A percentile compares a stretch with the other conserved stretches of the same genome.
Conservation (phyloP, 2,113 vertebrate species). For the Gambusia affinis region DNA sequence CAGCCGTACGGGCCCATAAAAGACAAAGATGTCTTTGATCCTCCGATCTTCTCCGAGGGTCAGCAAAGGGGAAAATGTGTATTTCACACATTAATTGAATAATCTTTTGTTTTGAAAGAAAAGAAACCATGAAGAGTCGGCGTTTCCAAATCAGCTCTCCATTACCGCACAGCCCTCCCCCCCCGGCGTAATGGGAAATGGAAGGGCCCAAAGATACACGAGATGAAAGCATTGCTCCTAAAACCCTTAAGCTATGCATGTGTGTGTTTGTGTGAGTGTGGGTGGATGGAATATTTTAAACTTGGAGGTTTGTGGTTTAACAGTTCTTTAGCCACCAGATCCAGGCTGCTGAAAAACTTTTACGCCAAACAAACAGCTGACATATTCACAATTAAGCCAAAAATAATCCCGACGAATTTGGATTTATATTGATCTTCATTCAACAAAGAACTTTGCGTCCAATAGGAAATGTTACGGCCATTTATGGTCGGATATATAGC, state of each 20-base stretch:
- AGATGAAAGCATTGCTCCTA: conserved; percentile 70
- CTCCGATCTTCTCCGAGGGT: conserved; percentile 56
- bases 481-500: too few species aligned
- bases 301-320: conserved; percentile 45
- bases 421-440: neutral
- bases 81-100: conserved; percentile 79
- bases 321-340: conserved; percentile 24
- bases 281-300: conserved; percentile 19
- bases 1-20: conserved; percentile 52
- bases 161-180: neutral
- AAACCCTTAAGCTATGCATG: conserved; percentile 39
- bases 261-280: conserved; percentile 9
- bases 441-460: too few species aligned
- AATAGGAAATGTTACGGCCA: too few species aligned
- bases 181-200: conserved; percentile 63
- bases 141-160: conserved; percentile 37
- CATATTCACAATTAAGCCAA: neutral
- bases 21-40: conserved; percentile 65
- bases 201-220: conserved; percentile 71
- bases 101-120: conserved; percentile 81
- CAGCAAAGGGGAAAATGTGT: conserved; percentile 69
- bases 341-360: conserved; percentile 29
- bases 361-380: conserved; percentile 33
- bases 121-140: conserved; percentile 71
- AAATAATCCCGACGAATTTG: neutral